A percentile compares a stretch with the other conserved stretches of the same genome.
Conservation (phyloP, 2,888 invertebrate genomes). For the Molorchus minor region DNA sequence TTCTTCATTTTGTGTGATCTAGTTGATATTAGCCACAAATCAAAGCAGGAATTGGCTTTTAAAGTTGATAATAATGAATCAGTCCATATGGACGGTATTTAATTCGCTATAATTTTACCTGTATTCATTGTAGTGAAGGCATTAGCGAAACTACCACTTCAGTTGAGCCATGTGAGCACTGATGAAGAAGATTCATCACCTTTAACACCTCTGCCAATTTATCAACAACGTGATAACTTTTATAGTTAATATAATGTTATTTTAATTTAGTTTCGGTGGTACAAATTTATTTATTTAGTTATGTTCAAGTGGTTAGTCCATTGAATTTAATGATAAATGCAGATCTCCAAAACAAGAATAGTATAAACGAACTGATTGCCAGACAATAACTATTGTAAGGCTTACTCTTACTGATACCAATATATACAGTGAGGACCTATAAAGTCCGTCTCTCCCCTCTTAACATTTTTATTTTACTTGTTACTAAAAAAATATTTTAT, state of each 20-base stretch:
- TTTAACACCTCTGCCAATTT: conserved; percentile 80
- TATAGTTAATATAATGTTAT: conserved; percentile 65
- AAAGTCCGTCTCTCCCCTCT: too few species aligned
- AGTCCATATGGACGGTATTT: too few species aligned
- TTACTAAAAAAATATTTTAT: too few species aligned
- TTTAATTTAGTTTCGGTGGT: conserved; percentile 47
- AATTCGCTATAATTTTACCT: neutral
- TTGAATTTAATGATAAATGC: conserved; percentile 45
- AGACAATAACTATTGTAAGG: conserved; percentile 53
- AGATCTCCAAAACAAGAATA: conserved; percentile 30
- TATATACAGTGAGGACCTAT: too few species aligned
- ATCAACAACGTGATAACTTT: conserved; percentile 88
- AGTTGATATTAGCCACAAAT: too few species aligned
- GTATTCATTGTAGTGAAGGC: conserved; percentile 67
- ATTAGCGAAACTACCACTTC: conserved; percentile 74
- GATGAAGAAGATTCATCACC: conserved; percentile 81
- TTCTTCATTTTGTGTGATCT: too few species aligned
- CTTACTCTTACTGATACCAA: neutral
- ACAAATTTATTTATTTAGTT: conserved; percentile 55
- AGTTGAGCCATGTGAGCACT: conserved; percentile 64
- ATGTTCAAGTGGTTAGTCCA: conserved; percentile 53
- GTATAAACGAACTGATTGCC: conserved; percentile 55
- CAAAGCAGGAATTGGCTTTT: too few species aligned
- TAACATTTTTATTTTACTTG: too few species aligned
- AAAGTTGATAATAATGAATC: too few species aligned